phyloP scores from a whole-genome alignment of 2,113 vertebrate genomes.

The Engraulis encrasicolus region DNA sequence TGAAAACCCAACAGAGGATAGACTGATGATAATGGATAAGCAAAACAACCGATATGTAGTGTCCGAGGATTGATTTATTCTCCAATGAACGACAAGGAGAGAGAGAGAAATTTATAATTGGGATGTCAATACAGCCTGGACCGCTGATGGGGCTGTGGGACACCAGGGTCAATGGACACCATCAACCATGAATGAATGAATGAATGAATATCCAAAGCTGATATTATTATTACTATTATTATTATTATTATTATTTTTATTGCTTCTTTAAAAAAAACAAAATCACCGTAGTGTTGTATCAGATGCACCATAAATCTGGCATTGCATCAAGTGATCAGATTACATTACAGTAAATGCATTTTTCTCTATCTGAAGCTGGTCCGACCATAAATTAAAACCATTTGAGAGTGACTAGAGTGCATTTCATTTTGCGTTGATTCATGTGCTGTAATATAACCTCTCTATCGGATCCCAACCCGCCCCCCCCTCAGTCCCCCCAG shows the following conservation, averaged over 20 bases:
- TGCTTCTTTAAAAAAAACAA: conserved; percentile 80
- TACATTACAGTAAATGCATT: conserved; percentile 93
- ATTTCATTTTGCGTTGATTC: conserved; percentile 95
- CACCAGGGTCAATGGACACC: neutral
- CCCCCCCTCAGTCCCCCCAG: too few relatives aligned
- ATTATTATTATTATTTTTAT: conserved; percentile 63
- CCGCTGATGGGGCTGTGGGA: conserved; percentile 51
- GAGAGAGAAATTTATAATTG: conserved; percentile 75
- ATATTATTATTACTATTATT: conserved; percentile 37
- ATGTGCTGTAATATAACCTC: conserved; percentile 88
- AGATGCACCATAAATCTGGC: conserved; percentile 85
- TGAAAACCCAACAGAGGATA: conserved; percentile 69
- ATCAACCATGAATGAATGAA: neutral
- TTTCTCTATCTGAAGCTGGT: conserved; percentile 85
- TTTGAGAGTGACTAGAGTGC: conserved; percentile 89
- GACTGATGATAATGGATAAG: conserved; percentile 76
- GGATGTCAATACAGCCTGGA: conserved; percentile 73
- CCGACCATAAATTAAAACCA: conserved; percentile 92
- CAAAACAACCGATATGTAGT: conserved; percentile 72
- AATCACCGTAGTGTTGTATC: conserved; percentile 75
- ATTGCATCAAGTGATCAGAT: conserved; percentile 89
- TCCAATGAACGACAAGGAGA: conserved; percentile 68
- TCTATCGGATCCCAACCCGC: conserved; percentile 85
- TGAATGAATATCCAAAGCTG: neutral
- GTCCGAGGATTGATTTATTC: conserved; percentile 78